Percentiles rank a stretch among this genome's conserved stretches.
Conservation (phyloP, 2,797 vertebrate genomes). For the Microctenopoma stevenorrisi region DNA sequence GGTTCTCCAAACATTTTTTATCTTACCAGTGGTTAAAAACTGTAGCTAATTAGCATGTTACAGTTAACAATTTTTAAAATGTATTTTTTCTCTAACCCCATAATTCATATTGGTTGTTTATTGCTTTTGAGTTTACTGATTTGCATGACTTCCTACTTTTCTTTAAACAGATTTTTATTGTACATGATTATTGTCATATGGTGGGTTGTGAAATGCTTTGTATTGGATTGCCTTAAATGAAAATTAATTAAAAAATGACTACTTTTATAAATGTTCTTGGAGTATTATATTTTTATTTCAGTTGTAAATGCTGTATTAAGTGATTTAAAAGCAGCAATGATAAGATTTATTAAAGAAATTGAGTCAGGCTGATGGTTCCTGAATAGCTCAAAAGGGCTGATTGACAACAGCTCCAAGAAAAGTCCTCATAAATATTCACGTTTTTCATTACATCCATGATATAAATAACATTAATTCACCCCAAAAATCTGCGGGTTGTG, state of each 20-base stretch:
- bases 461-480: background rate
- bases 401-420: background rate
- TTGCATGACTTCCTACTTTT: conserved; percentile 79
- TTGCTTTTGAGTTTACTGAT: conserved; percentile 68
- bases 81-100: conserved; percentile 41
- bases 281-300: conserved; percentile 43
- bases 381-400: conserved; percentile 8
- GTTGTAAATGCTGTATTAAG: background rate
- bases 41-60: conserved; percentile 81
- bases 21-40: conserved; percentile 60
- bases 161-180: conserved; percentile 79
- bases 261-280: conserved; percentile 78
- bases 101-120: conserved; percentile 61
- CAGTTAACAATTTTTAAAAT: conserved; percentile 55
- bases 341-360: background rate
- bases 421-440: background rate
- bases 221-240: conserved; percentile 89
- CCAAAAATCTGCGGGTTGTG: background rate
- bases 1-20: conserved; percentile 61
- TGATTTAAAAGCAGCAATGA: background rate
- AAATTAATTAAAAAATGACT: conserved; percentile 83
- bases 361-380: background rate
- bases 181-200: conserved; percentile 86
- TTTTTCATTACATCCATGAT: background rate
- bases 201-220: conserved; percentile 89